Conservation (phyloP, 2,797 vertebrate genomes). For the Silurus aristotelis region DNA sequence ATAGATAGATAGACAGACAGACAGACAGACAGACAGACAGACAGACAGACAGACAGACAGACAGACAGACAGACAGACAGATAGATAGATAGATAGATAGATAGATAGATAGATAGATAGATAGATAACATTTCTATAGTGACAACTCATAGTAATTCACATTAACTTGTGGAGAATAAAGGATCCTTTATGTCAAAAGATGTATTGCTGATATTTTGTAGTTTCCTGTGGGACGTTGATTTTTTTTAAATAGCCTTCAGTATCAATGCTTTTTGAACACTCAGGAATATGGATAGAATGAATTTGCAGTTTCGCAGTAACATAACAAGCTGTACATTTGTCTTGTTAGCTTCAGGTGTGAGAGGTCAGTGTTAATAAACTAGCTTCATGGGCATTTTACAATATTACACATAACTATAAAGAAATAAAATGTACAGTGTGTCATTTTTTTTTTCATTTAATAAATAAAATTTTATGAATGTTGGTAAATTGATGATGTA, state of each 20-base stretch:
- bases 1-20: no score
- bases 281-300: not conserved
- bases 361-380: not conserved
- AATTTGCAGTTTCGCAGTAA: not conserved
- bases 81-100: no score
- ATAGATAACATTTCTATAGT: not conserved
- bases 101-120: no score
- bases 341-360: not conserved
- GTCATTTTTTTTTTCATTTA: not conserved
- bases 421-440: not conserved
- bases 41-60: no score
- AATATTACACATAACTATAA: not conserved
- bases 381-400: not conserved
- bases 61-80: no score
- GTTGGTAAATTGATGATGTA: not conserved
- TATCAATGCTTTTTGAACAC: not conserved
- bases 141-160: not conserved
- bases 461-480: not conserved
- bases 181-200: not conserved
- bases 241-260: not conserved
- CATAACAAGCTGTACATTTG: not conserved
- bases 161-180: not conserved
- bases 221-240: not conserved
- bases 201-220: not conserved
- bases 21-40: no score